phyloP scores from a whole-genome alignment of 2,888 invertebrate genomes.

The Erebia ligea region DNA sequence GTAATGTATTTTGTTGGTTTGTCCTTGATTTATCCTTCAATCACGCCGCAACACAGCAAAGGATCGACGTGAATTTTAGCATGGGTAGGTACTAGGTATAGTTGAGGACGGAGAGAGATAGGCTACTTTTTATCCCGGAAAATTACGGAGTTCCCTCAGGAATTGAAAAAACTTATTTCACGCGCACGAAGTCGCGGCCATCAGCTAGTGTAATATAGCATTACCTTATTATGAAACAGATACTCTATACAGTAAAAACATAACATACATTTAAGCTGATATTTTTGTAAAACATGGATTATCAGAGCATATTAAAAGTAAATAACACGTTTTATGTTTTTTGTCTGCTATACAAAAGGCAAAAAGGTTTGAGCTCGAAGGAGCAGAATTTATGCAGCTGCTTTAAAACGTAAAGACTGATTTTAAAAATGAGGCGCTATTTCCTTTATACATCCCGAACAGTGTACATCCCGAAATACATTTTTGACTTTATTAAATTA shows the following conservation, averaged over 20 bases:
- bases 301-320: conserved; percentile 3
- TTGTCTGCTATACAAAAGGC: conserved; percentile 14
- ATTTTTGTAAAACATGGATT: not conserved
- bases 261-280: not conserved
- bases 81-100: too few species aligned
- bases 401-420: conserved; percentile 6
- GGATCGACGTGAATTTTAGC: too few species aligned
- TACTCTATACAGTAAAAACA: not conserved
- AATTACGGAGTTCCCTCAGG: too few species aligned
- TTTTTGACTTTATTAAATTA: not conserved
- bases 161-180: too few species aligned
- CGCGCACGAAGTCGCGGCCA: too few species aligned
- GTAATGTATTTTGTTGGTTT: too few species aligned
- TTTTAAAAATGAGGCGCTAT: conserved; percentile 7
- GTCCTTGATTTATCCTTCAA: too few species aligned
- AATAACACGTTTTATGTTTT: conserved; percentile 8
- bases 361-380: conserved; percentile 4
- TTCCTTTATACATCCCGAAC: not conserved
- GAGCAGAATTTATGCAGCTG: conserved; percentile 15
- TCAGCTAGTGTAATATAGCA: not conserved
- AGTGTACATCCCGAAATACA: not conserved
- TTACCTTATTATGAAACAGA: not conserved
- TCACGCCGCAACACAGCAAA: too few species aligned
- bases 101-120: too few species aligned
- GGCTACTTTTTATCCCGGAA: too few species aligned